Evolutionary conservation across 64 coral and sea anemone genomes (phyloP).

Genomic region (Platygyra sinensis): DNA sequence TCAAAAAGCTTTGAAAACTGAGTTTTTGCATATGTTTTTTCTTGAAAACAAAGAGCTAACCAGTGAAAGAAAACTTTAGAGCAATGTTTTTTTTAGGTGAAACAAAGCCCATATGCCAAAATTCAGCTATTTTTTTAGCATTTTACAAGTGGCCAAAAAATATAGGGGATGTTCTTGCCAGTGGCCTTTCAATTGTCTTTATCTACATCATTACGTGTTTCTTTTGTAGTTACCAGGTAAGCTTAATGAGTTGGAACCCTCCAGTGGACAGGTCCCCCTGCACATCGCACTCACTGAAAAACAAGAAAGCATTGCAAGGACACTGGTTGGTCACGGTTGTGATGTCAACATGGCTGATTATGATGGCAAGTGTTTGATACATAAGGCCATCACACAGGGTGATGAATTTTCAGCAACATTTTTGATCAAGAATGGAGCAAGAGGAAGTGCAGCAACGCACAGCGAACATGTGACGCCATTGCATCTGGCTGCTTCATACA

Average conservation of each 20-base stretch:
- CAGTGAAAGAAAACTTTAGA: no score
- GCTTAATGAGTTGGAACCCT: conserved; percentile 90
- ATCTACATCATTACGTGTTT: not conserved
- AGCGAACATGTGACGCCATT: conserved; percentile 83
- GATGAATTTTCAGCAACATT: conserved; percentile 94
- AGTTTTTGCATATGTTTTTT: no score
- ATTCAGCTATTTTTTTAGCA: no score
- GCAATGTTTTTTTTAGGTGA: no score
- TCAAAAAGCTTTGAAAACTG: no score
- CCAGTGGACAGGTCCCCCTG: conserved; percentile 81
- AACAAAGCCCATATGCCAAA: no score
- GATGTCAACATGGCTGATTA: conserved; percentile 87
- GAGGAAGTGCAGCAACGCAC: conserved; percentile 78
- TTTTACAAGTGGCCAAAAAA: no score
- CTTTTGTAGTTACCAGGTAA: conserved; percentile 82
- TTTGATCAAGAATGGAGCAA: conserved; percentile 92
- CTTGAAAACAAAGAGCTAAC: no score
- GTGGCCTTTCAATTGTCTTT: no score
- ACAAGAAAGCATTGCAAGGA: conserved; percentile 91
- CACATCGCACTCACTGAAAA: conserved; percentile 87
- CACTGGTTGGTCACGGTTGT: conserved; percentile 79
- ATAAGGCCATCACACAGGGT: conserved; percentile 80
- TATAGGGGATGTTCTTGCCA: no score
- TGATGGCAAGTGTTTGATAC: conserved; percentile 80
- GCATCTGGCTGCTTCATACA: conserved; percentile 93